These are phyloP conservation scores for Syngnathus acus DNA, from an alignment of 2,797 vertebrate genomes.

Conservation along the genomic window DNA sequence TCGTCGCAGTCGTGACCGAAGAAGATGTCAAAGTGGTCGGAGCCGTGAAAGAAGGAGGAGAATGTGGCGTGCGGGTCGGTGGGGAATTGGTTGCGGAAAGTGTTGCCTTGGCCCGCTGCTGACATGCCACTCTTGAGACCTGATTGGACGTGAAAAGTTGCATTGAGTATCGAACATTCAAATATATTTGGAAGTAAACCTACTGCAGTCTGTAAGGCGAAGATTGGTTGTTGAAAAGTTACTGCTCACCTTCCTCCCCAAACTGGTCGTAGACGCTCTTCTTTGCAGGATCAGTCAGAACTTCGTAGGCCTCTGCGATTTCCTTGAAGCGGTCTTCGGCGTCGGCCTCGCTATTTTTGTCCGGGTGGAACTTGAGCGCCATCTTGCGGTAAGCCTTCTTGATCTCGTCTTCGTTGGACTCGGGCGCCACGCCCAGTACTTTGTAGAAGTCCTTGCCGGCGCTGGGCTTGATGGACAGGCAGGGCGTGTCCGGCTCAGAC, in stretches of 20 bases:
- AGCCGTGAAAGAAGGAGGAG: slow-evolving; percentile 83
- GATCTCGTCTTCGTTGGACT: slow-evolving; percentile 92
- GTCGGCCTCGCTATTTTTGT: slow-evolving; percentile 72
- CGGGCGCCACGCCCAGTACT: slow-evolving; percentile 80
- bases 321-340: slow-evolving; percentile 75
- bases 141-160: slow-evolving; percentile 12
- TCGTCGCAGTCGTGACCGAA: slow-evolving; percentile 82
- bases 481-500: slow-evolving; percentile 64
- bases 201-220: no score
- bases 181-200: no score
- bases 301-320: slow-evolving; percentile 86
- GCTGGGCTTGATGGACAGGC: slow-evolving; percentile 64
- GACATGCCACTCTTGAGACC: slow-evolving; percentile 61
- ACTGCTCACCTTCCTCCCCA: slow-evolving; percentile 83
- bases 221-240: no score
- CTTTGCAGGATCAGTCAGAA: slow-evolving; percentile 88
- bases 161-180: no score
- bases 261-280: slow-evolving; percentile 87
- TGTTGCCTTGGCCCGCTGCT: slow-evolving; percentile 56
- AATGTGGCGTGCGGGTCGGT: slow-evolving; percentile 85
- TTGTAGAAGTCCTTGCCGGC: slow-evolving; percentile 92
- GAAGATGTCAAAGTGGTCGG: slow-evolving; percentile 88
- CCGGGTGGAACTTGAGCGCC: slow-evolving; percentile 90
- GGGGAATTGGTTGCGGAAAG: slow-evolving; percentile 79
- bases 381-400: slow-evolving; percentile 93